Percentiles rank a stretch among this genome's conserved stretches.
Evolutionary conservation across 2,797 vertebrate species (phyloP).

Genomic region (Mus caroli): DNA sequence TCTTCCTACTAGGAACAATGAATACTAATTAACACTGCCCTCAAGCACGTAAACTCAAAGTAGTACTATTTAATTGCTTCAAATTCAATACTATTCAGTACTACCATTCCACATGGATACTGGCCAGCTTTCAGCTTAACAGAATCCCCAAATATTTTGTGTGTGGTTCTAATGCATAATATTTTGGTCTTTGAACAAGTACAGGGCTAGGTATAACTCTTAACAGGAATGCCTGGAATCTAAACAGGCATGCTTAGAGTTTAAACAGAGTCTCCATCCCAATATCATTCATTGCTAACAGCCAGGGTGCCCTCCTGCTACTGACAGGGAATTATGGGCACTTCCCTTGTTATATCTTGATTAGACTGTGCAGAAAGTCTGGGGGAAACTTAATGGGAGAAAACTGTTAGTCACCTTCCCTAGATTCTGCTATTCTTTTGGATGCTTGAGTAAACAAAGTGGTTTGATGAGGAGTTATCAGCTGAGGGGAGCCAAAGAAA

Average conservation of each 20-base stretch:
- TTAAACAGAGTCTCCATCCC: conserved; percentile 26
- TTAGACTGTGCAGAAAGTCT: conserved; percentile 2
- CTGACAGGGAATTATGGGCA: conserved; percentile 20
- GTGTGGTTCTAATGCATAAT: conserved; percentile 31
- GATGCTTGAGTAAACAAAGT: not conserved
- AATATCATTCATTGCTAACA: not conserved
- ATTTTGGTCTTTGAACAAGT: conserved; percentile 67
- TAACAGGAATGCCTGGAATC: conserved; percentile 66
- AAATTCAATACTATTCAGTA: not conserved
- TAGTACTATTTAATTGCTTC: conserved; percentile 39
- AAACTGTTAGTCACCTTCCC: not conserved
- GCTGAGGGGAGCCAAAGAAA: not conserved
- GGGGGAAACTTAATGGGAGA: not conserved
- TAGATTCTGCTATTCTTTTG: conserved; percentile 40
- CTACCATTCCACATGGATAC: not conserved
- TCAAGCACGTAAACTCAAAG: conserved; percentile 14
- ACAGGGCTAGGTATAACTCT: conserved; percentile 59
- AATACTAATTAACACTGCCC: not conserved
- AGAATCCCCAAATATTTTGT: conserved; percentile 63
- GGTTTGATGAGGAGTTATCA: conserved; percentile 27
- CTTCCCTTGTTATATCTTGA: conserved; percentile 35
- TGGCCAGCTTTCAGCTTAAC: conserved; percentile 59
- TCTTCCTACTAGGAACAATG: not conserved
- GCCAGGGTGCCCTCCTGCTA: not conserved
- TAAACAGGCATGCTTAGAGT: conserved; percentile 50